Evolutionary conservation across 2,888 invertebrate species (phyloP), one percentile per base, ranked within the genome.

Genomic region (Stenichneumon culpator): DNA sequence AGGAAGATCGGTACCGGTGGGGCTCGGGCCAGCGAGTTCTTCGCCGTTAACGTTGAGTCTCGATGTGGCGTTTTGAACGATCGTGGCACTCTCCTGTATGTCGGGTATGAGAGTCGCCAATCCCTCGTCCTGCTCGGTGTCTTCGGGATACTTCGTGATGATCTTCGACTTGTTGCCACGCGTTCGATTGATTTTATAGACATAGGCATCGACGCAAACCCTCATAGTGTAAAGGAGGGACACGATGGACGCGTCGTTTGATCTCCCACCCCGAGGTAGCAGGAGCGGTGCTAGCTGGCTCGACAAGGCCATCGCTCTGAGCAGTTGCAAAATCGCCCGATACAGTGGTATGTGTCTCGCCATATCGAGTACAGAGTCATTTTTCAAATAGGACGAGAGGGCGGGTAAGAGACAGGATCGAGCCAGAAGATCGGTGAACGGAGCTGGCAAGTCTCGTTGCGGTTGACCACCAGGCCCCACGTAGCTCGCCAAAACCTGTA

Each of bases 361-460:
- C 97, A 99, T 98, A 94, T 99, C 99, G 94, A 99, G 94, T 89
- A 99, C 99, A 95, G 99, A 99, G 94, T 99, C 99, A 92, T 99
- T 99, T 89, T 98, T 95, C 77, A 99, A 95, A 93, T 99, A 99
- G 0, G 98, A 98, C 90, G 98, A 97, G 36, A 98, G 95, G 28
- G 98, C 98, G 25, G 98, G 97, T 86, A 99, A 95, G 25, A 99
- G 95, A 90, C 98, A 97, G 83, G 98, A 98, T 92, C 97, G 96
- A 63, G 97, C 96, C 22, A 99, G 93, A 47, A 98, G 95, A 85
- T 97, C 97, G 28, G 97, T 95, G 93, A 98, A 97, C 88, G 96
- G 95, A 0, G 95, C 90, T 0, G 98, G 97, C 74, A 98, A 93
- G 89, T 95, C 94, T 19, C 94, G 94, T 47, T 92, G 93, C 0